Percentiles rank a stretch among this genome's conserved stretches.
Conservation (phyloP, 1,140 invertebrate genomes). For the Drosophila jambulina region DNA sequence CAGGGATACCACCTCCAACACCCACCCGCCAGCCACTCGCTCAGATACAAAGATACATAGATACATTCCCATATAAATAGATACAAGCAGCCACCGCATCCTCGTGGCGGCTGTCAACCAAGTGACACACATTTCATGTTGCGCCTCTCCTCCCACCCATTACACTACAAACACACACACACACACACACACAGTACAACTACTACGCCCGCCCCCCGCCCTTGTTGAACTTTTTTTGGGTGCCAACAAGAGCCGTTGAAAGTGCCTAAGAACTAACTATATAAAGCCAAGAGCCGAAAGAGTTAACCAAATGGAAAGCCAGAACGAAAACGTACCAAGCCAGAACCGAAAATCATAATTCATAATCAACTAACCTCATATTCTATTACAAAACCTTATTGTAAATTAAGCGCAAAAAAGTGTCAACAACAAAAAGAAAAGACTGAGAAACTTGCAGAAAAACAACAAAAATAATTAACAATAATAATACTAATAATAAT, state of each 20-base stretch:
- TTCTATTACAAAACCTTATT: constrained; percentile 83
- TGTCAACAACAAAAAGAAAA: constrained; percentile 22
- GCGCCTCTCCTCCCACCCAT: constrained; percentile 30
- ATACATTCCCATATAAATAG: constrained; percentile 45
- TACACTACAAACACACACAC: constrained; percentile 5
- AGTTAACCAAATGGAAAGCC: constrained; percentile 42
- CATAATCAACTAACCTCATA: constrained; percentile 45
- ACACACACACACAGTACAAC: constrained; percentile 10
- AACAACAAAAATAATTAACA: constrained; percentile 70
- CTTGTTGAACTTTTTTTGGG: constrained; percentile 77
- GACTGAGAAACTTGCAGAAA: constrained; percentile 66
- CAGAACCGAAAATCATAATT: constrained; percentile 45
- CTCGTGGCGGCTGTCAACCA: constrained; percentile 61
- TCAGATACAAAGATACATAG: constrained; percentile 18
- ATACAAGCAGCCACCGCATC: constrained; percentile 48
- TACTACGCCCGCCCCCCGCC: constrained; percentile 22
- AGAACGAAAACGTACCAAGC: constrained; percentile 25
- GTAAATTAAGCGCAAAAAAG: constrained; percentile 77
- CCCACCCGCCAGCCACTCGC: constrained; percentile 15
- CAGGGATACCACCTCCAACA: constrained; percentile 19
- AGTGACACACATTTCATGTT: constrained; percentile 78
- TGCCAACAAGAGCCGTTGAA: constrained; percentile 55
- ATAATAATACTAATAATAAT: constrained; percentile 72
- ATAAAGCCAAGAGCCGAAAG: constrained; percentile 43
- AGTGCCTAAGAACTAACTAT: constrained; percentile 45